Percentiles rank a stretch among this genome's conserved stretches.
These are phyloP conservation scores for Autographa gamma DNA, from an alignment of 2,888 invertebrate species.

Conservation along the genomic window DNA sequence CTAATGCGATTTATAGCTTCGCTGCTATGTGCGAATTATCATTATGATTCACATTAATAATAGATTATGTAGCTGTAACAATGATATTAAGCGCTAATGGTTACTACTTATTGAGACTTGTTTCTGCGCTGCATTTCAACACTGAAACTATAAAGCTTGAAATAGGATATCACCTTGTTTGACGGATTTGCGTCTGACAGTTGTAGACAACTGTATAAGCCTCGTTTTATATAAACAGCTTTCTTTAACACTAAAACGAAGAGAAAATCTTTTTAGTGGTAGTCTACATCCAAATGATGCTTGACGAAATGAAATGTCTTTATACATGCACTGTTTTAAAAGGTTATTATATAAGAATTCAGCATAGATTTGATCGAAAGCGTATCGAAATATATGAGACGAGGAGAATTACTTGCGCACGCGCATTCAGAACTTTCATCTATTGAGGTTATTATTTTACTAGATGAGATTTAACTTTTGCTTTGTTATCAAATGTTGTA, in stretches of 20 bases:
- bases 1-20: conserved; percentile 53
- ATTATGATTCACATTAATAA: conserved; percentile 53
- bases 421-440: conserved; percentile 37
- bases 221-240: not conserved
- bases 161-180: not conserved
- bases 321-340: conserved; percentile 4
- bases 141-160: conserved; percentile 9
- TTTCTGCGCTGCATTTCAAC: conserved; percentile 22
- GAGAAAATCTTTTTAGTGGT: not conserved
- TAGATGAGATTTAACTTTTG: too few species aligned
- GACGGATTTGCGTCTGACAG: not conserved
- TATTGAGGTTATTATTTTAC: not conserved
- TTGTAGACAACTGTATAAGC: not conserved
- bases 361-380: conserved; percentile 53
- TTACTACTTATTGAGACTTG: conserved; percentile 36
- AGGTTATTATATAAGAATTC: conserved; percentile 37
- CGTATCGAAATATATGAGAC: conserved; percentile 53
- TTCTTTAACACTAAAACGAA: not conserved
- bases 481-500: too few species aligned
- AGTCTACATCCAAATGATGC: not conserved
- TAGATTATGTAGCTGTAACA: conserved; percentile 44
- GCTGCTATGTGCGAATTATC: conserved; percentile 48
- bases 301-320: not conserved
- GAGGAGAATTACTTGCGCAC: conserved; percentile 37
- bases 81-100: conserved; percentile 46